Evolutionary conservation across 2,797 vertebrate genomes (phyloP).

Genomic region (Coccyzus lansbergi): DNA sequence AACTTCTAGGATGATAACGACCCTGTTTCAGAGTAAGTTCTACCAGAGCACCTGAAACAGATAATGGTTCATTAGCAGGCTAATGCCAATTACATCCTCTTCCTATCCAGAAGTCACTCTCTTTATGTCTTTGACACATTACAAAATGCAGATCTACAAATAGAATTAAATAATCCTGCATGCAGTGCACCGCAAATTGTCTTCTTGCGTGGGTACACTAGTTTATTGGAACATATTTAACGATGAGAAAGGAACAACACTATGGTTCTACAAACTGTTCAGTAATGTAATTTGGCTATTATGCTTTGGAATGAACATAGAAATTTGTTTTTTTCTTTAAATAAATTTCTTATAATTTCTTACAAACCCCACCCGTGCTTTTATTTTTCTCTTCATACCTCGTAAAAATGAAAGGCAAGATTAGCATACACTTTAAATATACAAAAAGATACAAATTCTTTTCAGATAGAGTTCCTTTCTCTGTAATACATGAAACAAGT

Average conservation of each 20-base stretch:
- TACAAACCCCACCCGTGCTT: slow-evolving; percentile 65
- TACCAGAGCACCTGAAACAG: slow-evolving; percentile 39
- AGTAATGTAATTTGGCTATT: slow-evolving; percentile 46
- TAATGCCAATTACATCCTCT: slow-evolving; percentile 20
- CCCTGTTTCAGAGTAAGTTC: slow-evolving; percentile 24
- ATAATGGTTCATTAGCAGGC: slow-evolving; percentile 17
- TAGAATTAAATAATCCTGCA: slow-evolving; percentile 57
- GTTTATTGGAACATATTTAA: slow-evolving; percentile 24
- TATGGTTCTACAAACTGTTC: slow-evolving; percentile 50
- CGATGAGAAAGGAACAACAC: slow-evolving; percentile 49
- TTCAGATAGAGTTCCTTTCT: slow-evolving; percentile 76
- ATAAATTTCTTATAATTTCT: slow-evolving; percentile 50
- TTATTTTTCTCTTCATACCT: slow-evolving; percentile 57
- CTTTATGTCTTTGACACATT: slow-evolving; percentile 13
- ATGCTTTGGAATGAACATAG: slow-evolving; percentile 70
- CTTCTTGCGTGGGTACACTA: slow-evolving; percentile 9
- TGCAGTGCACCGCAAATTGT: slow-evolving; percentile 18
- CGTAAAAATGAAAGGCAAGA: slow-evolving; percentile 74
- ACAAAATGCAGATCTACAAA: slow-evolving; percentile 61
- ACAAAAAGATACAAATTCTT: slow-evolving; percentile 80
- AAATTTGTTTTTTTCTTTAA: slow-evolving; percentile 59
- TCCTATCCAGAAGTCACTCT: slow-evolving; percentile 3
- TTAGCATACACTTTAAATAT: slow-evolving; percentile 69
- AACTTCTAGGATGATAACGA: not conserved
- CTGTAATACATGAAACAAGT: slow-evolving; percentile 76